These are phyloP conservation scores for Harpalus rubripes DNA, from an alignment of 2,888 invertebrate species.

Conservation along the genomic window DNA sequence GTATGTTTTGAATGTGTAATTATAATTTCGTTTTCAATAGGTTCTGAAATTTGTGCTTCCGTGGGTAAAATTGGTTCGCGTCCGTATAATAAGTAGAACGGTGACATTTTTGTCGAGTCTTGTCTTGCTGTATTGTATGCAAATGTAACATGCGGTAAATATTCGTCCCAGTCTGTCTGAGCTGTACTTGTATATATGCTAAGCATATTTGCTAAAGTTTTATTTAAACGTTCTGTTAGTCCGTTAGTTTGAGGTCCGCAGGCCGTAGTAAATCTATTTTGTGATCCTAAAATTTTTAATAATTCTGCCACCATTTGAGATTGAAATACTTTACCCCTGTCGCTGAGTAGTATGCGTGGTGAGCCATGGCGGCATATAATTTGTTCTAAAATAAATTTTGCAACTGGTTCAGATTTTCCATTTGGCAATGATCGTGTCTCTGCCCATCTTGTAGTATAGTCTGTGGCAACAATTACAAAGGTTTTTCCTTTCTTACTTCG, in stretches of 20 bases:
- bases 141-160: slow-evolving; percentile 69
- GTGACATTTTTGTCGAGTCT: slow-evolving; percentile 68
- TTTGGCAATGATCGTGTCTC: slow-evolving; percentile 68
- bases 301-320: slow-evolving; percentile 69
- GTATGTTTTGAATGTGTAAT: slow-evolving; percentile 43
- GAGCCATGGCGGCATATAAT: slow-evolving; percentile 61
- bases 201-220: not conserved
- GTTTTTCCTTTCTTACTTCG: slow-evolving; percentile 69
- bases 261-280: slow-evolving; percentile 31
- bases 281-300: slow-evolving; percentile 69
- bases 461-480: slow-evolving; percentile 70
- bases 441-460: slow-evolving; percentile 70
- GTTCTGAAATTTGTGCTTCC: slow-evolving; percentile 66
- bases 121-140: slow-evolving; percentile 70
- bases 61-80: slow-evolving; percentile 69
- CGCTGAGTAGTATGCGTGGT: slow-evolving; percentile 42
- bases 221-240: slow-evolving; percentile 69
- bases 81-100: slow-evolving; percentile 69
- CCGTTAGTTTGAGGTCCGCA: slow-evolving; percentile 67
- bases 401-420: slow-evolving; percentile 68
- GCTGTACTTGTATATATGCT: slow-evolving; percentile 29
- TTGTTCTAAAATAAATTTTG: slow-evolving; percentile 64
- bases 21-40: not conserved
- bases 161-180: slow-evolving; percentile 61
- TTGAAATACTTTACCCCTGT: slow-evolving; percentile 67